Conservation (phyloP, 2,888 invertebrate genomes). For the Cancer borealis region DNA sequence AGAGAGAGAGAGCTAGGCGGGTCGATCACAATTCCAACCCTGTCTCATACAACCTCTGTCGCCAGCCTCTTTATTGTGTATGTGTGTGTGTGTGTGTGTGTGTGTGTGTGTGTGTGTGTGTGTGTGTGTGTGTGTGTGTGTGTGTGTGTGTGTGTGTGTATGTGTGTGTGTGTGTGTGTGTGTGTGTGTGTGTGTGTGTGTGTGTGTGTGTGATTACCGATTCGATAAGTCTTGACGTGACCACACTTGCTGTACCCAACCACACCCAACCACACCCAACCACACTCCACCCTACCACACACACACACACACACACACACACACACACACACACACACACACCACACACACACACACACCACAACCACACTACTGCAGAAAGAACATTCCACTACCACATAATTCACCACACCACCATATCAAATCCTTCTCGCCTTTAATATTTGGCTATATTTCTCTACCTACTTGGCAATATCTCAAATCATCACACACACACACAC, state of each 20-base stretch:
- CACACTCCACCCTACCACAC: background rate
- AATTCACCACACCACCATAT: too few species aligned
- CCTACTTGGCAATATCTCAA: too few species aligned
- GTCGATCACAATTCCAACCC: constrained; percentile 15
- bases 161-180: constrained; percentile 41
- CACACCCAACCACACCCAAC: background rate
- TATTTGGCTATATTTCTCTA: too few species aligned
- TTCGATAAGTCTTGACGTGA: background rate
- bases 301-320: background rate
- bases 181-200: background rate
- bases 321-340: background rate
- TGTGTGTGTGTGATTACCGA: background rate
- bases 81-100: background rate
- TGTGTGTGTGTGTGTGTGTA: constrained; percentile 12
- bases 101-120: background rate
- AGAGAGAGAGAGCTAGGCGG: background rate
- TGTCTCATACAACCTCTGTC: constrained; percentile 28
- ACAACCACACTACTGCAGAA: background rate
- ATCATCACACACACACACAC: too few species aligned
- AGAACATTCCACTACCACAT: too few species aligned
- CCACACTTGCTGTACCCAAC: background rate
- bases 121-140: constrained; percentile 46
- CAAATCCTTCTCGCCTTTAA: too few species aligned
- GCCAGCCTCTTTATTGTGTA: background rate
- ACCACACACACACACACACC: background rate